Percentiles rank a stretch among this genome's conserved stretches.
Conservation (phyloP, 92 coral and sea anemone species). For the Virgularia gustaviana region DNA sequence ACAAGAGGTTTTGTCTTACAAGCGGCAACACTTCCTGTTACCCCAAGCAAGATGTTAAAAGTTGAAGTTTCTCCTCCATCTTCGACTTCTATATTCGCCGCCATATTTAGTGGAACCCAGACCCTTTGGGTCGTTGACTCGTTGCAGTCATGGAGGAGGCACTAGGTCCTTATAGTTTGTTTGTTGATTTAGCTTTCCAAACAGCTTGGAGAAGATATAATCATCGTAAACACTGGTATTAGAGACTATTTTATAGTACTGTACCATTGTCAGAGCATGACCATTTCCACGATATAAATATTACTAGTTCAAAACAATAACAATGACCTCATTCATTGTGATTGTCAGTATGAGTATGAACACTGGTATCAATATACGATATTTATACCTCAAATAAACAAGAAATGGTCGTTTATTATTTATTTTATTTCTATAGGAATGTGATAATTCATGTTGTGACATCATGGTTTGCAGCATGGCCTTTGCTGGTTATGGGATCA, state of each 20-base stretch:
- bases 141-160: slow-evolving; percentile 6
- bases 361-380: no score
- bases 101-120: no score
- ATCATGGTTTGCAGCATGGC: slow-evolving; percentile 81
- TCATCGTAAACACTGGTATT: slow-evolving; percentile 27
- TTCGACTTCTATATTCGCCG: background rate
- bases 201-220: slow-evolving; percentile 31
- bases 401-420: background rate
- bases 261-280: background rate
- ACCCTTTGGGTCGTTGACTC: no score
- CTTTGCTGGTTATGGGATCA: slow-evolving; percentile 63
- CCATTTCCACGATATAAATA: no score
- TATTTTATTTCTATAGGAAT: slow-evolving; percentile 55
- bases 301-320: background rate
- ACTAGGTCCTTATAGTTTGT: slow-evolving; percentile 12
- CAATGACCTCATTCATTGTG: background rate
- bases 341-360: no score
- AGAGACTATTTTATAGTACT: background rate
- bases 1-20: slow-evolving; percentile 65
- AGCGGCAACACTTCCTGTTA: slow-evolving; percentile 95
- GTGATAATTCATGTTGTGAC: slow-evolving; percentile 63
- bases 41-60: slow-evolving; percentile 71
- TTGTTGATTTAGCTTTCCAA: slow-evolving; percentile 31
- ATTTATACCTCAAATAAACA: no score
- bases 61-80: background rate